Evolutionary conservation across 2,797 vertebrate genomes (phyloP).

Genomic region (Anguilla obscura): DNA sequence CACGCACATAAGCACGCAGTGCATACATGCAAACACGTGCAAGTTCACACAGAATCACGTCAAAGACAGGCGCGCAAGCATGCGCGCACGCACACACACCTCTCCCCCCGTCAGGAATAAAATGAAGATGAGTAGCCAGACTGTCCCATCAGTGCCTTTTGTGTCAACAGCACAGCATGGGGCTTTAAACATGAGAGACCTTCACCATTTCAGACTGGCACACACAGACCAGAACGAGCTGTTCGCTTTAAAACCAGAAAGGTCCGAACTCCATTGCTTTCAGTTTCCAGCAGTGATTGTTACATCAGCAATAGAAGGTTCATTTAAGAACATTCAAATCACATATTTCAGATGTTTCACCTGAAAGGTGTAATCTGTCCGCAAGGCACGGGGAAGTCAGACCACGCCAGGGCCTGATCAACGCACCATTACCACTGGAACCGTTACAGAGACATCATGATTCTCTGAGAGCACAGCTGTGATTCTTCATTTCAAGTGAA

Average conservation of each 20-base stretch:
- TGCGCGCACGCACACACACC: not conserved
- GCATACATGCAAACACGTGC: not conserved
- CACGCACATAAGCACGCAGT: not conserved
- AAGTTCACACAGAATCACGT: constrained; percentile 50
- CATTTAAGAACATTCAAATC: too few species aligned
- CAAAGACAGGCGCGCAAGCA: not conserved
- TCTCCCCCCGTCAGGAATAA: constrained; percentile 38
- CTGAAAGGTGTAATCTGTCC: not conserved
- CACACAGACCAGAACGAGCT: too few species aligned
- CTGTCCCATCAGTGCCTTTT: constrained; percentile 32
- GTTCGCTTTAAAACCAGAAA: not conserved
- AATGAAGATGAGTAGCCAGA: constrained; percentile 44
- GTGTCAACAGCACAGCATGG: not conserved
- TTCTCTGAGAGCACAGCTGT: not conserved
- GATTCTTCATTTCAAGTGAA: not conserved
- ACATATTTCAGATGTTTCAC: too few species aligned
- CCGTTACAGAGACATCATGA: not conserved
- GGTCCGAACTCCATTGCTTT: too few species aligned
- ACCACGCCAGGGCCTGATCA: not conserved
- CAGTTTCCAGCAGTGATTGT: too few species aligned
- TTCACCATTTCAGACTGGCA: constrained; percentile 30
- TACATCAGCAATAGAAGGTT: too few species aligned
- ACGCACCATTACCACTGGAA: not conserved
- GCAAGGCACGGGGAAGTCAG: not conserved
- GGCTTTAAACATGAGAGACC: constrained; percentile 59